These are phyloP conservation scores for Acronicta aceris DNA, from an alignment of 2,888 invertebrate species.

Conservation along the genomic window DNA sequence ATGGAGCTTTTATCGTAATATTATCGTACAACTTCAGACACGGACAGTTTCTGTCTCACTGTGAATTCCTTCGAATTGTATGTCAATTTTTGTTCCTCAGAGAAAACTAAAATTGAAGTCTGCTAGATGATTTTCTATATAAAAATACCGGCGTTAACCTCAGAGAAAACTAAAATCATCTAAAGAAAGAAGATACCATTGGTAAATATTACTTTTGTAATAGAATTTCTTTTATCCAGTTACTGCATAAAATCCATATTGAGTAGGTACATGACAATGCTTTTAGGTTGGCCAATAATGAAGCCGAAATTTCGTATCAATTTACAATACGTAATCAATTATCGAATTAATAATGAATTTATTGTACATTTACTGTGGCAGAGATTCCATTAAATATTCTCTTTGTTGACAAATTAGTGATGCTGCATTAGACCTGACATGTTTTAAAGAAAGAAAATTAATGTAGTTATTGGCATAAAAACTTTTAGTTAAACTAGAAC, in stretches of 20 bases:
- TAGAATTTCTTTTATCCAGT: constrained; percentile 40
- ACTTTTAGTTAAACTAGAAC: too few species aligned
- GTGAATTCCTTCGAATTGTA: too few species aligned
- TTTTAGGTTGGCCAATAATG: constrained; percentile 40
- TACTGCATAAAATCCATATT: constrained; percentile 48
- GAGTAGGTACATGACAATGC: constrained; percentile 52
- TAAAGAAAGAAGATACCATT: constrained; percentile 10
- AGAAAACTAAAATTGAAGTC: too few species aligned
- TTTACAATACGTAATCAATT: constrained; percentile 55
- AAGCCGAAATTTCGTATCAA: constrained; percentile 51
- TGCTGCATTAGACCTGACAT: not conserved
- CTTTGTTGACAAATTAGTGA: constrained; percentile 31
- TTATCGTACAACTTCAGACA: too few species aligned
- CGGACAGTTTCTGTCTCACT: too few species aligned
- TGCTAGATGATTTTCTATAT: too few species aligned
- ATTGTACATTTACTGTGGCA: constrained; percentile 36
- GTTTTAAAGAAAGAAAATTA: too few species aligned
- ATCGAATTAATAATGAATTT: constrained; percentile 48
- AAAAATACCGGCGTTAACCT: too few species aligned
- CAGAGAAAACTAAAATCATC: too few species aligned
- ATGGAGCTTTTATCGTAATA: too few species aligned
- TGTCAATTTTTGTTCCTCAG: too few species aligned
- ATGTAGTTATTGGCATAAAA: too few species aligned
- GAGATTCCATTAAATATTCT: constrained; percentile 40
- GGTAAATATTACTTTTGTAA: constrained; percentile 38